phyloP scores from a whole-genome alignment of 2,797 vertebrate genomes.

The Taeniopygia guttata region DNA sequence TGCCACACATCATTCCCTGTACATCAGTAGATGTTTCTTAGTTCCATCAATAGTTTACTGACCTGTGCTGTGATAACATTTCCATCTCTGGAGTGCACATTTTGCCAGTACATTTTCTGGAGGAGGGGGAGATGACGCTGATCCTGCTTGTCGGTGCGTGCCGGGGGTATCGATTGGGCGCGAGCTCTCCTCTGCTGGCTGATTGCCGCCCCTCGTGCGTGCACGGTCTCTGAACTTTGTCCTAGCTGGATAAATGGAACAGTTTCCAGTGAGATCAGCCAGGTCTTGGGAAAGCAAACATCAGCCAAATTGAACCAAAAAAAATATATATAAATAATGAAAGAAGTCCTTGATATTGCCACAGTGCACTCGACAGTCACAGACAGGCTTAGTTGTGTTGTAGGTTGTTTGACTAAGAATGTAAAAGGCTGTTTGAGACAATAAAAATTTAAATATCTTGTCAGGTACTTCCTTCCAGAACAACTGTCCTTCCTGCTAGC shows the following conservation, averaged over 20 bases:
- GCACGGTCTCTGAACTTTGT: background rate
- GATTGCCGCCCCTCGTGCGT: slow-evolving; percentile 28
- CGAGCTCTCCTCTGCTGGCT: slow-evolving; percentile 57
- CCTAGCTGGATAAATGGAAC: background rate
- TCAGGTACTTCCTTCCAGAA: background rate
- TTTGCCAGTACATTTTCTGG: slow-evolving; percentile 30
- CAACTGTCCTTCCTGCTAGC: slow-evolving; percentile 27
- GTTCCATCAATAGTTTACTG: slow-evolving; percentile 69
- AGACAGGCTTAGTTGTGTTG: background rate
- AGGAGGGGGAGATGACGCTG: background rate
- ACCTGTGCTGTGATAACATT: slow-evolving; percentile 69
- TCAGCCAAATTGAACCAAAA: background rate
- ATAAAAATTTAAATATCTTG: slow-evolving; percentile 22
- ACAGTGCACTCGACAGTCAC: background rate
- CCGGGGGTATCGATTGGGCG: slow-evolving; percentile 31
- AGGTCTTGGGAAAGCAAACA: slow-evolving; percentile 27
- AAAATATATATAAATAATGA: background rate
- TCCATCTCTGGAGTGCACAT: slow-evolving; percentile 46
- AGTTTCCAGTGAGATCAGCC: background rate
- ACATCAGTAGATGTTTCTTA: slow-evolving; percentile 37
- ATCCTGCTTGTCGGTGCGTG: slow-evolving; percentile 20
- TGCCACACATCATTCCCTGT: slow-evolving; percentile 20
- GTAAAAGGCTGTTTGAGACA: background rate
- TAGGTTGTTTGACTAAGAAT: background rate
- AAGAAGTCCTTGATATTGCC: slow-evolving; percentile 20